Base-by-base conservation (phyloP, 92 coral and sea anemone genomes). In the Anthopleura xanthogrammica region DNA sequence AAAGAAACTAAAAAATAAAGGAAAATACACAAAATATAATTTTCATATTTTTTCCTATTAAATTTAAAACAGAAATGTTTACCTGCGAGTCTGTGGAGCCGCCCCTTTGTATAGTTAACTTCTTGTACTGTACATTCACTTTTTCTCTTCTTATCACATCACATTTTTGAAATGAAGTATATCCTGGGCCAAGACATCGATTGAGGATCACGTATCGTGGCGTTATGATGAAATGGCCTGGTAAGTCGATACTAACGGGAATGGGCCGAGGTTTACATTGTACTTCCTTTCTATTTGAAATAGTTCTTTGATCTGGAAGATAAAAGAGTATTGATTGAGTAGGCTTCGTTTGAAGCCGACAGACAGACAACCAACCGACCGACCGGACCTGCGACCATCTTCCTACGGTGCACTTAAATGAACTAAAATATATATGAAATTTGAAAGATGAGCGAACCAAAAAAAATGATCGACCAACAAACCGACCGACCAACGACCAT, bases 141-240 rank as follows among this genome's bases (percentile, higher is more conserved):
- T 36, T 29, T 22, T 68, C 74, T 68, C 74, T 68, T 29, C 7
- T 36, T 6, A 2, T 68, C 13, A 14, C 74, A 1, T 42, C 16
- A 68, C 74, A 68, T 68, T 68, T 68, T 68, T 68, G 74, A 2
- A 68, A 14, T 36, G 42, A 68, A 12, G 74, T 68, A 1, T 7
- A 3, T 7, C 74, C 74, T 9, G 74, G 74, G 7, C 74, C 74
- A 13, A 68, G 74, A 68, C 74, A 68, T 68, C 74, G 74, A 24
- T 68, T 24, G 16, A 68, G 74, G 14, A 14, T 68, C 19, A 68
- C 74, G 42, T 68, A 29, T 23, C 40, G 16, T 9, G 74, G 74
- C 4, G 40, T 23, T 24, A 24, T 68, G 42, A 29, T 12, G 46
- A 36, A 24, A 12, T 68, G 74, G 42, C 16, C 29, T 29, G 42